phyloP scores from a whole-genome alignment of 2,113 vertebrate species.

The Boleophthalmus pectinirostris region DNA sequence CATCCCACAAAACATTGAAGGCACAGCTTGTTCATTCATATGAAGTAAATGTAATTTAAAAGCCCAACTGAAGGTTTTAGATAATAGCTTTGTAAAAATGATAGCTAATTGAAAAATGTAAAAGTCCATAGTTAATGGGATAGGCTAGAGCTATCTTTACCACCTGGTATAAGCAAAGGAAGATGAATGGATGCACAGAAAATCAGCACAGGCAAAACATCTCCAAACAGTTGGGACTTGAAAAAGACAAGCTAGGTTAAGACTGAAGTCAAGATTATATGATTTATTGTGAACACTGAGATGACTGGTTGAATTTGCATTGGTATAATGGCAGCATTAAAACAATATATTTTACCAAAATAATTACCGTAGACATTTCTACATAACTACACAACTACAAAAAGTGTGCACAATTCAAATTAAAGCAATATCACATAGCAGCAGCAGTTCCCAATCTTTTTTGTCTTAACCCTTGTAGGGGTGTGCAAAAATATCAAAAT shows the following conservation, averaged over 20 bases:
- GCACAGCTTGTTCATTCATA: slow-evolving; percentile 2
- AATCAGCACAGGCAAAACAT: neutral
- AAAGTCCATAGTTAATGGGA: neutral
- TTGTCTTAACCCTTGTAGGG: too few species aligned
- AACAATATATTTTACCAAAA: neutral
- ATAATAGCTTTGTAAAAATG: neutral
- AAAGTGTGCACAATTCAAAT: too few species aligned
- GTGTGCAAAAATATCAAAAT: too few species aligned
- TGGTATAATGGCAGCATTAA: too few species aligned
- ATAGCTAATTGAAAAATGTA: too few species aligned
- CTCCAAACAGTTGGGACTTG: neutral
- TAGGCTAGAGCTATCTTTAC: neutral
- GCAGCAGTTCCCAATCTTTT: too few species aligned
- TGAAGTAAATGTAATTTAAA: neutral
- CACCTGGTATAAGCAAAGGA: neutral
- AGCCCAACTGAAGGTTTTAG: neutral
- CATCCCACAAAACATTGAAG: neutral
- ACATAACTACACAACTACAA: neutral
- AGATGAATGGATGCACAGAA: neutral
- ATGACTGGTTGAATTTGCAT: too few species aligned
- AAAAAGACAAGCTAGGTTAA: neutral
- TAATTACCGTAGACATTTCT: neutral
- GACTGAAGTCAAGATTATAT: too few species aligned
- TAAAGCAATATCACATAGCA: too few species aligned
- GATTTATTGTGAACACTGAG: too few species aligned